Percentiles rank a stretch among this genome's conserved stretches.
phyloP scores from a whole-genome alignment of 2,113 vertebrate species.

The Mormyrus lacerda region DNA sequence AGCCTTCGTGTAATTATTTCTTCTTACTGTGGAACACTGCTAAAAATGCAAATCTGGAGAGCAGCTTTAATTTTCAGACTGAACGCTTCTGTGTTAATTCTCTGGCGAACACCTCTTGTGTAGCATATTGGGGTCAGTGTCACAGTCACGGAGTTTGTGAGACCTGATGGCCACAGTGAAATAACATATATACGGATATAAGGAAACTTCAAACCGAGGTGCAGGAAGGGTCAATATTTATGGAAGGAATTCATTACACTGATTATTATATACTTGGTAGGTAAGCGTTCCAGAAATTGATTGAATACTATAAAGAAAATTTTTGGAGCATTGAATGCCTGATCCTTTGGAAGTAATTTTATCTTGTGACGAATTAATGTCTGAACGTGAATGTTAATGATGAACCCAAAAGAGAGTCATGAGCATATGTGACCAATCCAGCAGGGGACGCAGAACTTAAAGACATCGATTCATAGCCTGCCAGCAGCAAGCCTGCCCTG shows the following conservation, averaged over 20 bases:
- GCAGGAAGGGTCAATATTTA: conserved; percentile 13
- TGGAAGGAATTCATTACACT: not conserved
- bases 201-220: conserved; percentile 15
- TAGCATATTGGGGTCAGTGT: conserved; percentile 27
- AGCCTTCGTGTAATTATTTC: not conserved
- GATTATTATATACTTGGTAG: not conserved
- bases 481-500: not conserved
- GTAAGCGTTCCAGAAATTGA: not conserved
- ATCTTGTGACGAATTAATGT: not conserved
- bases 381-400: not conserved
- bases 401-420: not conserved
- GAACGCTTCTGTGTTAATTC: conserved; percentile 37
- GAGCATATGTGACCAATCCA: not conserved
- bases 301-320: not conserved
- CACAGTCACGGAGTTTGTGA: conserved; percentile 20
- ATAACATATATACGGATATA: not conserved
- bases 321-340: not conserved
- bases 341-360: not conserved
- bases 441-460: not conserved
- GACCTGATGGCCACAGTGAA: conserved; percentile 32
- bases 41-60: conserved; percentile 44
- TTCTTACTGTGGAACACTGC: conserved; percentile 20
- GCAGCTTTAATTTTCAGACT: conserved; percentile 45
- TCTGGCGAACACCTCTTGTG: conserved; percentile 33
- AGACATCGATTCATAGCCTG: not conserved